Evolutionary conservation across 2,113 vertebrate genomes (phyloP), one percentile per base, ranked within the genome.

Genomic region (Aythya baeri): DNA sequence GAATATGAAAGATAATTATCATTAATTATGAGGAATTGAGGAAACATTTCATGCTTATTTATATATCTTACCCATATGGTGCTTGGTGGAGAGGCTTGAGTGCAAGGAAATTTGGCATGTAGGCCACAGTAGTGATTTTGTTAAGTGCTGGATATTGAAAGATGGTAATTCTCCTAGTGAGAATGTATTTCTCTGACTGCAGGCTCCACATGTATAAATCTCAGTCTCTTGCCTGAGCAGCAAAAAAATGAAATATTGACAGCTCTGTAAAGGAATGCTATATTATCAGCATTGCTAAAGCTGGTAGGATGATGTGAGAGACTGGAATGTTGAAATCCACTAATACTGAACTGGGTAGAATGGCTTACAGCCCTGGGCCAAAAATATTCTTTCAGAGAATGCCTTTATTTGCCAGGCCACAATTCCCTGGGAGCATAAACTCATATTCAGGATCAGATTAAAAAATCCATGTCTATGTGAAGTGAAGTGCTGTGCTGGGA

Each of bases 21-120:
- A 90, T 91, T 89, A 88, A 88, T 91, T 72, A 7, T 68, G 23
- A 65, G 63, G 27, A 76, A 77, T 62, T 32, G 52, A 88, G 57
- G 71, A 90, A 97, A 92, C n/a, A 18, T 72, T 86, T 93, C 21
- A 86, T 58, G 21, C 46, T 83, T 86, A 57, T 87, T 91, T 91
- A 58, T 77, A 11, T 46, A 62, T 73, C n/a, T 78, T 72, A 87
- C 29, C 20, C 4, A 0, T 65, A 36, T 50, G 26, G 22, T 89
- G 7, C 58, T 83, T 54, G 50, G 20, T 46, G 36, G 55, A 76
- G 70, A 80, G 59, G 59, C 50, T 92, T 73, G 65, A 80, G 50
- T 21, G 72, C 81, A 62, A 62, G 58, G 15, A 91, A 92, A 84
- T 79, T 59, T 86, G 70, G 55, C 58, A 66, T 27, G 25, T 66